Base-by-base conservation (phyloP, 2,113 vertebrate species). In the Cyphotilapia sp. region DNA sequence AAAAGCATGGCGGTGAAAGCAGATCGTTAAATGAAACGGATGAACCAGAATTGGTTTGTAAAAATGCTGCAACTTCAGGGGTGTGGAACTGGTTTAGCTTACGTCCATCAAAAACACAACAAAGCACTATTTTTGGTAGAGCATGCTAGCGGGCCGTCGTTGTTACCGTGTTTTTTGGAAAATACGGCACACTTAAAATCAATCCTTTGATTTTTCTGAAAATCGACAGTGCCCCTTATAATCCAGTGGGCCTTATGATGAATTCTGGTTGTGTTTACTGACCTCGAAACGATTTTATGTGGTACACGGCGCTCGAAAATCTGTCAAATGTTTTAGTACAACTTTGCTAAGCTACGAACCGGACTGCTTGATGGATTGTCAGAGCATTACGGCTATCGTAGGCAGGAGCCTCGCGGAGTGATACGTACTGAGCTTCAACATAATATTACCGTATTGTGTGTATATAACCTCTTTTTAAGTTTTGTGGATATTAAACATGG, bases 211-310 rank as follows among this genome's bases (percentile, higher is more conserved):
- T 57, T 27, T 27, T 57, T 57, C 54, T 57, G 54, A 27, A 57
- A 57, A 57, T 27, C 2, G 1, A 27, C 54, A 8, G 7, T 8
- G 12, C 12, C 4, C 7, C 7, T 27, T 14, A 27, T 0, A 56
- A 57, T 27, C 54, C 54, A 0, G 22, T 57, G 4, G 0, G 12
- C 7, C 24, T 27, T 57, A 27, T 27, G 54, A 14, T 57, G 24
- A 2, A 27, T 14, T 27, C 22, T 3, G 22, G 12, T 57, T 57
- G 54, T 14, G 22, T 27, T 57, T 27, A 57, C 22, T n/a, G n/a
- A n/a, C n/a, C n/a, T n/a, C n/a, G n/a, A n/a, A n/a, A n/a, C n/a
- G n/a, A n/a, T n/a, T n/a, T n/a, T n/a, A n/a, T n/a, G n/a, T n/a
- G n/a, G n/a, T n/a, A n/a, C n/a, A n/a, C n/a, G n/a, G n/a, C n/a